Conservation (phyloP, 1,140 invertebrate species). For the Neuroterus valhalla region DNA sequence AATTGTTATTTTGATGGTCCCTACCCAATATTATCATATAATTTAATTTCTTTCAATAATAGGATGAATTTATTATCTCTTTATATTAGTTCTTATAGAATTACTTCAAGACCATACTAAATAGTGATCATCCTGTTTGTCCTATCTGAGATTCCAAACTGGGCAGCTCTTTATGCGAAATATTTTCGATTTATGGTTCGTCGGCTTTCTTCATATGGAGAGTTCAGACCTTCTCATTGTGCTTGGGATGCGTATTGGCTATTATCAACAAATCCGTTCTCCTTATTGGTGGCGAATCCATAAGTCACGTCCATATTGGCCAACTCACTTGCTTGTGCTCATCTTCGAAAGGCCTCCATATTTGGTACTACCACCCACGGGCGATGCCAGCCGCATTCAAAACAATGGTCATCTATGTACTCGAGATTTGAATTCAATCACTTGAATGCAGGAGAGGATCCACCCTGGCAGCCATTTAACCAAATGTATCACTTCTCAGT, state of each 20-base stretch:
- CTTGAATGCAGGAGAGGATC: conserved; percentile 6
- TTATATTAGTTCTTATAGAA: background rate
- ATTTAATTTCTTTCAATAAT: background rate
- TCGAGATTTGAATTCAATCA: conserved; percentile 36
- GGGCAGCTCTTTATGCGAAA: conserved; percentile 42
- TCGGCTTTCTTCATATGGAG: conserved; percentile 51
- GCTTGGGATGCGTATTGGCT: conserved; percentile 60
- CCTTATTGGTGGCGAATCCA: conserved; percentile 58
- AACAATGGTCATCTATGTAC: conserved; percentile 45
- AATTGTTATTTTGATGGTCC: no score
- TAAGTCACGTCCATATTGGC: conserved; percentile 66
- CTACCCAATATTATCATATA: background rate
- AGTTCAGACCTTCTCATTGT: conserved; percentile 59
- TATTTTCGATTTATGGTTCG: conserved; percentile 43
- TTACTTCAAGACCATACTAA: conserved; percentile 10
- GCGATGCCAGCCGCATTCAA: conserved; percentile 61
- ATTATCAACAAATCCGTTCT: conserved; percentile 64
- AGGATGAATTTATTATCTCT: background rate
- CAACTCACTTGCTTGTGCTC: conserved; percentile 55
- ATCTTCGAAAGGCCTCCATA: conserved; percentile 61
- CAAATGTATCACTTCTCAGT: conserved; percentile 10
- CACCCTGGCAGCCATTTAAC: background rate
- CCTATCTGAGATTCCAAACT: conserved; percentile 16
- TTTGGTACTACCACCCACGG: conserved; percentile 58
- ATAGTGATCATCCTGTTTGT: conserved; percentile 21